Percentiles rank a stretch among this genome's conserved stretches.
Conservation (phyloP, 2,888 invertebrate species). For the Venustoraphidia nigricollis region DNA sequence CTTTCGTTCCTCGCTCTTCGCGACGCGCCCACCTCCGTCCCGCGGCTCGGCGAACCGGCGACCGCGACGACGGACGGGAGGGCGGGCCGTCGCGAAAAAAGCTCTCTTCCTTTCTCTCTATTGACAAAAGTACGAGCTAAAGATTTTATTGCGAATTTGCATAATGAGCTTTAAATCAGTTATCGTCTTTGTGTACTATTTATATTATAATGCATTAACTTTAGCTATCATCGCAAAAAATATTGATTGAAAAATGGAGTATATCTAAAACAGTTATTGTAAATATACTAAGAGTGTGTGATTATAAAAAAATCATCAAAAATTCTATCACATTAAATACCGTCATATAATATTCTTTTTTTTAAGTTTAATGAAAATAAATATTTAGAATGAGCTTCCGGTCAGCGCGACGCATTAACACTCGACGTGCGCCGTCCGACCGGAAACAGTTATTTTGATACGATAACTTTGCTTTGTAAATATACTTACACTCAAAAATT, state of each 20-base stretch:
- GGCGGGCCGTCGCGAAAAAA: too few species aligned
- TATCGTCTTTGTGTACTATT: too few species aligned
- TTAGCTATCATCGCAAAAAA: constrained; percentile 28
- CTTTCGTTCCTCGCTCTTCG: neutral
- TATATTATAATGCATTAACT: neutral
- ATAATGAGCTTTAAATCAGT: too few species aligned
- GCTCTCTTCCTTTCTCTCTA: neutral
- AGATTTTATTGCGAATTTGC: too few species aligned
- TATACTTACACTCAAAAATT: constrained; percentile 1
- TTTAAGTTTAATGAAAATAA: neutral
- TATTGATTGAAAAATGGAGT: constrained; percentile 32
- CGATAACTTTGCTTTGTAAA: neutral
- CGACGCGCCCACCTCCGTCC: neutral
- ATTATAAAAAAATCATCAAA: constrained; percentile 51
- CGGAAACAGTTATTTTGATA: too few species aligned
- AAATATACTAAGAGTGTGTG: constrained; percentile 38
- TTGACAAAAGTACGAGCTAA: too few species aligned
- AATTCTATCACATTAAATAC: constrained; percentile 45
- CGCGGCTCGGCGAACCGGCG: too few species aligned
- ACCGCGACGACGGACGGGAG: neutral
- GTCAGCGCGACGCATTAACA: too few species aligned
- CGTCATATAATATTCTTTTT: constrained; percentile 16
- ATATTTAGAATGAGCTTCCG: too few species aligned
- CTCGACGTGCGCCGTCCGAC: too few species aligned
- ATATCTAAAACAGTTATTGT: constrained; percentile 33